A percentile compares a stretch with the other conserved stretches of the same genome.
Evolutionary conservation across 2,113 vertebrate genomes (phyloP).

Genomic region (Apodemus sylvaticus): DNA sequence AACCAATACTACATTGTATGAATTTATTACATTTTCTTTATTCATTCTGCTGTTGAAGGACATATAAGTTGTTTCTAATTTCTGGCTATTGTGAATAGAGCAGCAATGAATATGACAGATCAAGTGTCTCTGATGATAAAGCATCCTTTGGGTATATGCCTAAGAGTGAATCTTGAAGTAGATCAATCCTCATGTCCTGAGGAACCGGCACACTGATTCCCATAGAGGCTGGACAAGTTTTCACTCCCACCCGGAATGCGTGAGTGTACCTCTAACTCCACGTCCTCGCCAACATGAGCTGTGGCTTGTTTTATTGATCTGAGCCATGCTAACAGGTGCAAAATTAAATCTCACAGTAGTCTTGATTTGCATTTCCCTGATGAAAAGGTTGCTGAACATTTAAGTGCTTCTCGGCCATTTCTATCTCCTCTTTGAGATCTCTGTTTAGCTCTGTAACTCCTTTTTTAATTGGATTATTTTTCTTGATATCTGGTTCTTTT

Average conservation of each 20-base stretch:
- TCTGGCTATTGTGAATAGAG: background rate
- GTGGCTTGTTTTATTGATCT: background rate
- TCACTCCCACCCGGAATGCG: background rate
- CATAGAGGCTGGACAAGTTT: background rate
- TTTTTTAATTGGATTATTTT: background rate
- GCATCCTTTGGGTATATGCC: no score
- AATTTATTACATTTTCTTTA: background rate
- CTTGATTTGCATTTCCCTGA: background rate
- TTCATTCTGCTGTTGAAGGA: background rate
- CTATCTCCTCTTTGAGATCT: background rate
- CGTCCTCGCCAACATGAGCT: background rate
- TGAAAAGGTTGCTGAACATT: background rate
- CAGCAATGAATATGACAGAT: background rate
- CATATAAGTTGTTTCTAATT: background rate
- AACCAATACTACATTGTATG: background rate
- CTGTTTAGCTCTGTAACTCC: background rate
- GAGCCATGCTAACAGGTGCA: background rate
- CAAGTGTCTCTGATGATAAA: background rate
- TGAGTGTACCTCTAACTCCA: background rate
- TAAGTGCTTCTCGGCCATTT: background rate
- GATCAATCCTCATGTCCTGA: background rate
- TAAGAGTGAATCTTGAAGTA: background rate
- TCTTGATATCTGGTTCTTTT: background rate
- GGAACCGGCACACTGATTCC: background rate
- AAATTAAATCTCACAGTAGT: background rate